Evolutionary conservation across 2,888 invertebrate species (phyloP).

Genomic region (Calliphora vomitoria): DNA sequence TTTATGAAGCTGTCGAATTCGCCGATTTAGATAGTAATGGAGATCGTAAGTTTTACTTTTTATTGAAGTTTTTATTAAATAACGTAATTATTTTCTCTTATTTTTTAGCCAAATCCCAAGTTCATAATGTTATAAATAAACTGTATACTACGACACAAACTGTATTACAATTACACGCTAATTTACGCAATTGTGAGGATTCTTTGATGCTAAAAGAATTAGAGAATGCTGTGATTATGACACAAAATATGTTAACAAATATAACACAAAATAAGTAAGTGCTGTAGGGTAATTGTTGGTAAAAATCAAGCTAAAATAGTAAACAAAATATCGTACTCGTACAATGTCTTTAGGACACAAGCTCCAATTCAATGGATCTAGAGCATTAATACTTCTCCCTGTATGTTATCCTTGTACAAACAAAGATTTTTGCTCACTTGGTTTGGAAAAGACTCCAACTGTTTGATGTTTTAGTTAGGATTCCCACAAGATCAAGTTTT

Average conservation of each 20-base stretch:
- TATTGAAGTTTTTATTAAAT: not conserved
- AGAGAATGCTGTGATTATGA: slow-evolving; percentile 85
- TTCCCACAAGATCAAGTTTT: too few species aligned
- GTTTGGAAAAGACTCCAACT: too few species aligned
- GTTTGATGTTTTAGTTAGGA: too few species aligned
- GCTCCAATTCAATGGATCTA: too few species aligned
- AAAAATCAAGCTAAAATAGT: too few species aligned
- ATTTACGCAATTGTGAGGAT: slow-evolving; percentile 83
- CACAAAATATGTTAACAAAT: slow-evolving; percentile 84
- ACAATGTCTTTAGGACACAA: too few species aligned
- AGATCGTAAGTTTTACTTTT: slow-evolving; percentile 80
- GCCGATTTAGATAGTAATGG: slow-evolving; percentile 77
- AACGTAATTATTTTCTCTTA: not conserved
- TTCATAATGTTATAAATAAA: slow-evolving; percentile 87
- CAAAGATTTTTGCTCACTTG: too few species aligned
- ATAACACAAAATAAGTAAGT: slow-evolving; percentile 83
- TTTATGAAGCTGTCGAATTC: slow-evolving; percentile 79
- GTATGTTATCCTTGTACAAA: too few species aligned
- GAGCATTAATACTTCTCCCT: too few species aligned
- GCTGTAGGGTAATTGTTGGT: not conserved
- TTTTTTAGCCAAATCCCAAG: slow-evolving; percentile 86
- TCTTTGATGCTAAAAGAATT: slow-evolving; percentile 84
- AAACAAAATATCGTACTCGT: too few species aligned
- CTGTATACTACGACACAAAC: slow-evolving; percentile 84
- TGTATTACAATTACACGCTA: slow-evolving; percentile 84